Evolutionary conservation across 2,113 vertebrate genomes (phyloP).

Genomic region (Hepsetus odoe): DNA sequence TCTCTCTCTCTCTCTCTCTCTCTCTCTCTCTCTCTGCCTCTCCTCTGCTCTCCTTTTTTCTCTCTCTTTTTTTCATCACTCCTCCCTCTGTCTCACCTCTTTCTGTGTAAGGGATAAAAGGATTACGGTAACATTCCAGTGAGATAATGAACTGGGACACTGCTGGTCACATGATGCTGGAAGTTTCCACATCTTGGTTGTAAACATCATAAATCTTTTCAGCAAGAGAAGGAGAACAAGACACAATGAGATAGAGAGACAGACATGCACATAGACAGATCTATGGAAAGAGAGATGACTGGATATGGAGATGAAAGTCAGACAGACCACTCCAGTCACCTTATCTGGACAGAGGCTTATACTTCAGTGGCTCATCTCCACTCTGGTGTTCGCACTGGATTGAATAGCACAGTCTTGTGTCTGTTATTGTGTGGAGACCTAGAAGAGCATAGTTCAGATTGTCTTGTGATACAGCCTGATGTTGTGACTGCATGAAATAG

Average conservation of each 20-base stretch:
- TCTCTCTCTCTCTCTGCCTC: not conserved
- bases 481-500: constrained; percentile 37
- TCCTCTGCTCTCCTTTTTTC: constrained; percentile 8
- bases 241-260: not conserved
- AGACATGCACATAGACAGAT: constrained; percentile 4
- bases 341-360: constrained; percentile 25
- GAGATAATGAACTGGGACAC: constrained; percentile 49
- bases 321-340: constrained; percentile 19
- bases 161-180: constrained; percentile 47
- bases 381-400: constrained; percentile 39
- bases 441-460: constrained; percentile 41
- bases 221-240: constrained; percentile 2
- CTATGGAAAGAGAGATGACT: not conserved
- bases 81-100: not conserved
- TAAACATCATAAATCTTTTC: constrained; percentile 59
- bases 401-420: constrained; percentile 44
- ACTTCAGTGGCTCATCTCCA: constrained; percentile 10
- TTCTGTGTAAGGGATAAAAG: constrained; percentile 43
- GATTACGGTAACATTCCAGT: constrained; percentile 53
- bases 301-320: not conserved
- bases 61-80: not conserved
- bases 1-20: too few relatives aligned
- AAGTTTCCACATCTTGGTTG: constrained; percentile 52
- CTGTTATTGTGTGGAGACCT: constrained; percentile 42
- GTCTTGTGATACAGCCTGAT: constrained; percentile 34